Percentiles rank a stretch among this genome's conserved stretches.
Evolutionary conservation across 35 echinoderm and acorn worm species (phyloP).

Genomic region (Lytechinus variegatus): DNA sequence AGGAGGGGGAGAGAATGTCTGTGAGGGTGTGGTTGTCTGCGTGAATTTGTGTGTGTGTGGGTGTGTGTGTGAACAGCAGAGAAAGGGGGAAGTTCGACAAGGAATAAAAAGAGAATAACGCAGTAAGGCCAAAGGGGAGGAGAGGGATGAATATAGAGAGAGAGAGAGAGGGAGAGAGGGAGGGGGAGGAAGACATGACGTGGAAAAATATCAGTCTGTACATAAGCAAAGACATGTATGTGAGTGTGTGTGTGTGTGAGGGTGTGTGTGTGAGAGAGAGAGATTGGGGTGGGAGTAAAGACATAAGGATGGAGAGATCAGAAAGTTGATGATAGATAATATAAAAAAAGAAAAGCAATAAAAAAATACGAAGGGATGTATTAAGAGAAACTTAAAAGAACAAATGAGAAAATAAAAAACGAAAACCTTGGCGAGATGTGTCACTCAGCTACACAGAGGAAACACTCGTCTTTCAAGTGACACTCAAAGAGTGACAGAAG

Average conservation of each 20-base stretch:
- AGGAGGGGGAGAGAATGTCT: not conserved
- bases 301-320: too few relatives aligned
- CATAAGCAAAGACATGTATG: not conserved
- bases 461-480: not conserved
- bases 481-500: not conserved
- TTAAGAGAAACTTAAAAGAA: too few relatives aligned
- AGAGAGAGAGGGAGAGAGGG: not conserved
- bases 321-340: too few relatives aligned
- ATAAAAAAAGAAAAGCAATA: too few relatives aligned
- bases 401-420: too few relatives aligned
- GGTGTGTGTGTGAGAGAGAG: too few relatives aligned
- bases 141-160: not conserved
- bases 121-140: not conserved
- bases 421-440: not conserved
- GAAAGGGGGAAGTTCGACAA: not conserved
- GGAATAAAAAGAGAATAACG: not conserved
- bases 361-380: too few relatives aligned
- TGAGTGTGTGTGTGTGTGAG: not conserved
- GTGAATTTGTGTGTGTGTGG: too few relatives aligned
- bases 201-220: not conserved
- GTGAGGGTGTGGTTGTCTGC: too few relatives aligned
- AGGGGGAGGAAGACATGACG: not conserved
- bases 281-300: too few relatives aligned
- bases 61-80: too few relatives aligned
- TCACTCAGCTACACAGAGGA: not conserved